Evolutionary conservation across 2,888 invertebrate genomes (phyloP).

Genomic region (Lithodes maja): DNA sequence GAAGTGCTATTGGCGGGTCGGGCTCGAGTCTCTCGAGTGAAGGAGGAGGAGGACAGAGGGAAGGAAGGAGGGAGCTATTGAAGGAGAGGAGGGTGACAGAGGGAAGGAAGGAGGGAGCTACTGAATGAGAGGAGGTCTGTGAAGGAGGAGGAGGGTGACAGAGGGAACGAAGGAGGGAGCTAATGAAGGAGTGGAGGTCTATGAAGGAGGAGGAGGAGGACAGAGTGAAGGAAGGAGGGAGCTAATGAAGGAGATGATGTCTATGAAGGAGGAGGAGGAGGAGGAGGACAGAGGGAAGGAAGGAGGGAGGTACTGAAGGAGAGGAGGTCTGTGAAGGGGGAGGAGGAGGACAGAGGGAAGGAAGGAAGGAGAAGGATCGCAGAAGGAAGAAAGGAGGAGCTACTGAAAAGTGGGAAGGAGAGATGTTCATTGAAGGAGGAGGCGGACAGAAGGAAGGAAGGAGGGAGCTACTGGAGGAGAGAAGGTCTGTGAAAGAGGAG

Average conservation of each 20-base stretch:
- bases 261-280: not conserved
- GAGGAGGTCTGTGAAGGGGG: too few species aligned
- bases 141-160: not conserved
- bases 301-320: too few species aligned
- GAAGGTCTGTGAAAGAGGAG: not conserved
- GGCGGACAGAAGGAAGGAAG: not conserved
- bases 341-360: not conserved
- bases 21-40: too few species aligned
- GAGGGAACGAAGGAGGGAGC: too few species aligned
- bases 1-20: too few species aligned
- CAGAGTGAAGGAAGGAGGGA: not conserved
- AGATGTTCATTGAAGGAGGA: not conserved
- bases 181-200: too few species aligned
- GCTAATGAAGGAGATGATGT: not conserved
- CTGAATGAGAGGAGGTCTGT: not conserved
- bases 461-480: not conserved
- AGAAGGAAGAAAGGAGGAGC: not conserved
- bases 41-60: too few species aligned
- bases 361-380: not conserved
- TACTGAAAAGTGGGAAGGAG: not conserved
- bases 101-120: too few species aligned
- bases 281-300: not conserved
- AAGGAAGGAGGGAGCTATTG: too few species aligned
- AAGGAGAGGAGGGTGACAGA: not conserved
- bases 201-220: not conserved